Base-by-base conservation (phyloP, 2,797 vertebrate species). In the Myoxocephalus aenaeus region DNA sequence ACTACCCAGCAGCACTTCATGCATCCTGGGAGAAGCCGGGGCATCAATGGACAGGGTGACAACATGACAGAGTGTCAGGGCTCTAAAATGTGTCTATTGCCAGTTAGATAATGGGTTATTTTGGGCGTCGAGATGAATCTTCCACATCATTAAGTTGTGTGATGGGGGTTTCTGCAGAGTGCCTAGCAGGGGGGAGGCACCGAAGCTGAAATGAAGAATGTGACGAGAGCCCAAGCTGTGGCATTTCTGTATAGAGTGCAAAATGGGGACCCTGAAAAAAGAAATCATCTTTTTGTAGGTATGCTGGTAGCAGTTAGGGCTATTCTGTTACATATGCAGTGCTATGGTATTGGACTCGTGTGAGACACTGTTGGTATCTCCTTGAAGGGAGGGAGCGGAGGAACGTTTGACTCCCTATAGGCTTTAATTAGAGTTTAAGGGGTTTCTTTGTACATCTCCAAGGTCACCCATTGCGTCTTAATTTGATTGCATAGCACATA, bases 101-200 rank as follows among this genome's bases (percentile, higher is more conserved):
- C 80, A 44, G 85, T 80, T 82, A 86, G 91, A 91, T 90, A 89
- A 91, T 85, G 82, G 78, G 78, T 79, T 92, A 91, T 90, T 92
- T 92, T 87, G 69, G 81, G 85, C 58, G 2, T 77, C 6, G 67
- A 80, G 82, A 91, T 91, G 86, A 89, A 87, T 92, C 87, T 90
- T 91, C 80, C 84, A 85, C 86, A 89, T 86, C 87, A 89, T 92
- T 92, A 92, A 72, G 86, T 62, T 20, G 80, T 86, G 80, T 83
- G 86, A 88, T 85, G 75, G 63, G 73, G 85, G 69, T 73, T 84
- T 88, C 79, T 86, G 79, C 42, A 20, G 85, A 77, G 83, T 51
- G 64, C 79, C 63, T 71, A 66, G 82, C 75, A 75, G 83, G 83
- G 82, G 77, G 69, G 74, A 77, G 67, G 78, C 56, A 67, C 75